phyloP scores from a whole-genome alignment of 2,888 invertebrate species.

The Dyspetes luteomarginatus region DNA sequence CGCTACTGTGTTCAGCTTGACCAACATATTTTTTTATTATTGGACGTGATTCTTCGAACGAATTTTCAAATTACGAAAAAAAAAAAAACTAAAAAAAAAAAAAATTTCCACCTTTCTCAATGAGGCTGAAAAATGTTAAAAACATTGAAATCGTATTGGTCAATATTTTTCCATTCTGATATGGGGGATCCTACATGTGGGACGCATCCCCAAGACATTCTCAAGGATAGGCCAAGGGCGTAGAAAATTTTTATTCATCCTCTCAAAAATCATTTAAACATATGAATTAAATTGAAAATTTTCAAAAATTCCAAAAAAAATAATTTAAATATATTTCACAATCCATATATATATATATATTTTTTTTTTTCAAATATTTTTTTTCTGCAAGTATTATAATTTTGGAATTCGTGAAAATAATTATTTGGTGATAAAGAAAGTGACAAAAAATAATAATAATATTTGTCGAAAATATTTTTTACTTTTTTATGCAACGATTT shows the following conservation, averaged over 20 bases:
- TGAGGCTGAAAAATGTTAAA: background rate
- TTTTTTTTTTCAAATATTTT: too few species aligned
- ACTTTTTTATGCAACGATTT: too few species aligned
- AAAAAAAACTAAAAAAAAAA: background rate
- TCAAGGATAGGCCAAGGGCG: conserved; percentile 69
- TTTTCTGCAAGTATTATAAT: too few species aligned
- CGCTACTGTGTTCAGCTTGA: background rate
- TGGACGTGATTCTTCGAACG: background rate
- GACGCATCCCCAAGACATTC: conserved; percentile 73
- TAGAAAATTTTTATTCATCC: conserved; percentile 58
- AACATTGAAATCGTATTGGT: conserved; percentile 48
- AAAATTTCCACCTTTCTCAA: conserved; percentile 2
- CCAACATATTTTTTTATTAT: background rate
- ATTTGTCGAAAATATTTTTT: too few species aligned
- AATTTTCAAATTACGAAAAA: conserved; percentile 7
- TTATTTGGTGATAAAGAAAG: too few species aligned
- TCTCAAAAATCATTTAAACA: too few species aligned
- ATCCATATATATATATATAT: too few species aligned
- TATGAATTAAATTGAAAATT: too few species aligned
- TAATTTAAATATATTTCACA: too few species aligned
- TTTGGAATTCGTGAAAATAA: too few species aligned
- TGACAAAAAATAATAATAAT: too few species aligned
- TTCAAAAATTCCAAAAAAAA: conserved; percentile 49
- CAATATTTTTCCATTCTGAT: conserved; percentile 69
- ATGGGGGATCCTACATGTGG: conserved; percentile 69